Evolutionary conservation across 2,888 invertebrate genomes (phyloP), one percentile per base, ranked within the genome.

Genomic region (Apamea epomidion): DNA sequence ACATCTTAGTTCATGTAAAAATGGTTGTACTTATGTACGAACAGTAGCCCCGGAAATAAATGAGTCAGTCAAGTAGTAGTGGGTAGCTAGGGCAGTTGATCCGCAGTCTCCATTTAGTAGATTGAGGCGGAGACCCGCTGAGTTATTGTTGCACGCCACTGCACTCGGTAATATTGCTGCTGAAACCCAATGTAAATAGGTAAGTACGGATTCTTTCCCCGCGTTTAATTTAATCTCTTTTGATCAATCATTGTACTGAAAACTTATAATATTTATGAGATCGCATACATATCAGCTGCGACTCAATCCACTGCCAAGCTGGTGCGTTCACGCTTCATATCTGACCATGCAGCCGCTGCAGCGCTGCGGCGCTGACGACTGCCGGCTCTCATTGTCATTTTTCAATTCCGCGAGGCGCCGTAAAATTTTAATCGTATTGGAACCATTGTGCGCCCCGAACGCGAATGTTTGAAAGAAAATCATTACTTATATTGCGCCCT

Each of bases 361-460:
- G 25, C 45, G 78, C 65, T 67, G n/a, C 29, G 2, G 7, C 62
- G 6, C 62, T 48, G 18, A 6, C 65, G 67, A 29, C 42, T 79
- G 70, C 74, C 83, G 54, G 29, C 73, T 76, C 73, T 88, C 84
- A 81, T 87, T 90, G 88, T 89, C 80, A 88, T 90, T 85, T 88
- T 87, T 87, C 85, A 87, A 91, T 88, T 81, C 71, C 64, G 51
- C 80, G 76, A 69, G 65, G 80, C 76, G 78, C 67, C 67, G 48
- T 45, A 45, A 71, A 72, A 83, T 64, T 80, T 87, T 82, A 86
- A 85, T 87, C 85, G 82, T 87, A 90, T 88, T 86, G 79, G 29
- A 45, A 58, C 65, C 78, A 85, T 89, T 86, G 82, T 82, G 71
- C 64, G 48, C 76, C 48, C 16, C n/a, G 18, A 78, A 81, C 69